Evolutionary conservation across 2,113 vertebrate species (phyloP), one percentile per base, ranked within the genome.

Genomic region (Pipa parva): DNA sequence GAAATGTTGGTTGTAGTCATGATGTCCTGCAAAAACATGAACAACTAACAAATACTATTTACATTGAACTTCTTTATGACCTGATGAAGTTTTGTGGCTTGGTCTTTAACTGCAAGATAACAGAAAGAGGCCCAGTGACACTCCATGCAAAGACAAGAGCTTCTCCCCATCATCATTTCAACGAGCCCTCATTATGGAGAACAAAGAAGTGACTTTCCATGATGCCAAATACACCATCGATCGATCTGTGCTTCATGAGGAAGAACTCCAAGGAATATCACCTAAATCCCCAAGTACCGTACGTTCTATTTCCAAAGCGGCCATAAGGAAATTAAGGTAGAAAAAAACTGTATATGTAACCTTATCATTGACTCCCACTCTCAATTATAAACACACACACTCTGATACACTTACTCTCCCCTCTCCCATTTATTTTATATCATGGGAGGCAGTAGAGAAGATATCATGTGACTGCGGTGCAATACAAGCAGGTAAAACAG

Each of bases 201-300:
- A 73, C 33, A 73, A 61, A 45, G 56, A 31, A 2, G 63, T 71
- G 63, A 77, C 11, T 20, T 59, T 36, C 37, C 75, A 51, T 4
- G 20, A 42, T 15, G 12, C 54, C 22, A 76, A 62, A 0, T 86
- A 90, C 58, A 71, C 0, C 0, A 77, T 90, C 49, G 76, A 84
- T 5, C 80, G 87, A 42, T 52, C 77, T 0, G 76, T 90, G 49
- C 73, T 97, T 71, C 86, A 87, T n/a, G 90, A 95, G 78, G 63
- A 82, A 3, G 70, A 82, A 2, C 80, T 97, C 67, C 88, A 95
- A 61, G 80, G 84, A 50, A 72, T 91, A 71, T 91, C 83, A 0
- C 83, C 74, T 22, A 77, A 83, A 71, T 74, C 61, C 1, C 75
- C 63, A 63, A 50, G 29, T 2, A 9, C 21, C 1, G 20, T 75